These are phyloP conservation scores for Netelia inedita DNA, from an alignment of 2,888 invertebrate species.

Conservation along the genomic window DNA sequence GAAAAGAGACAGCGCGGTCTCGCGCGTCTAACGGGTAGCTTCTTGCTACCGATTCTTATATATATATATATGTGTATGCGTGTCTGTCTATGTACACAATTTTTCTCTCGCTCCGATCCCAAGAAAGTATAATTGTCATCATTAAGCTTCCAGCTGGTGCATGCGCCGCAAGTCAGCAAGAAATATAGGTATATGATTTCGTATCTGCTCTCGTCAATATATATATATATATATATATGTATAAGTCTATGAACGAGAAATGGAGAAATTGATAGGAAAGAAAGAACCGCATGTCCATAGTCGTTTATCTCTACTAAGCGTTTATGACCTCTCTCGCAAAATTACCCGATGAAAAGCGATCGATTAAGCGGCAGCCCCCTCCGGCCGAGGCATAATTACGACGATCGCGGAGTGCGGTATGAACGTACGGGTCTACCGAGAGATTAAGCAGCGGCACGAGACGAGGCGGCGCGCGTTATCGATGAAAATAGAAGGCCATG, in stretches of 20 bases:
- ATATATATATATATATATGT: background rate
- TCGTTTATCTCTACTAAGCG: conserved; percentile 55
- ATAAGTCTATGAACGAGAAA: background rate
- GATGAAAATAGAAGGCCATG: conserved; percentile 65
- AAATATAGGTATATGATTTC: conserved; percentile 39
- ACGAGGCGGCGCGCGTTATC: conserved; percentile 56
- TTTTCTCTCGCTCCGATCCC: conserved; percentile 32
- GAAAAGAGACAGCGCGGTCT: conserved; percentile 20
- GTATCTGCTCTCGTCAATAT: background rate
- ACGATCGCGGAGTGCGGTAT: conserved; percentile 22
- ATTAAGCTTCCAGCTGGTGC: conserved; percentile 51
- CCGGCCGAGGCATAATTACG: conserved; percentile 49
- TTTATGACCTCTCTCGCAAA: conserved; percentile 51
- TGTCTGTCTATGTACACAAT: background rate
- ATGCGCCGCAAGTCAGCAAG: conserved; percentile 5
- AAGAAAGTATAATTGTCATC: conserved; percentile 62
- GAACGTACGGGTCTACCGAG: conserved; percentile 18
- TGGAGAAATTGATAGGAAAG: conserved; percentile 21
- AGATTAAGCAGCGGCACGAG: conserved; percentile 47
- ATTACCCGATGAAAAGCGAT: conserved; percentile 68
- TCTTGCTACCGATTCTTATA: conserved; percentile 54
- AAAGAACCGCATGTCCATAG: conserved; percentile 9
- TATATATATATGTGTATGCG: background rate
- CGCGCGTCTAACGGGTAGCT: conserved; percentile 25
- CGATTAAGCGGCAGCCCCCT: conserved; percentile 40